These are phyloP conservation scores for Pelodiscus sinensis DNA, from an alignment of 2,113 vertebrate species.

Conservation along the genomic window DNA sequence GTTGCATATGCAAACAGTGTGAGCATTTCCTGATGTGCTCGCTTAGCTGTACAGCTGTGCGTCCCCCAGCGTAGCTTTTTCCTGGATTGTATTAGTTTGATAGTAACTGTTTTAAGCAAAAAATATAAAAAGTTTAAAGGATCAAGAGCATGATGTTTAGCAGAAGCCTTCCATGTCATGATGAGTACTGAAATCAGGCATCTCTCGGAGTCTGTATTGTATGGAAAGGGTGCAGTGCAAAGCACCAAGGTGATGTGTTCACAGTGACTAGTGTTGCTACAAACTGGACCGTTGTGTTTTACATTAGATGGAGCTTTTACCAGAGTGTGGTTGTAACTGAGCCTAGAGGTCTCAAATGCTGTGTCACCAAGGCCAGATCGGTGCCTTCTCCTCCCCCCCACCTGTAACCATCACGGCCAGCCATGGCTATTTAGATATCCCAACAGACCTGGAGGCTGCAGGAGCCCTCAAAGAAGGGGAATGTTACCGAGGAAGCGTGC, in stretches of 20 bases:
- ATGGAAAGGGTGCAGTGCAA: not conserved
- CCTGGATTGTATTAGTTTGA: not conserved
- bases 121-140: not conserved
- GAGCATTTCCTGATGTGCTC: not conserved
- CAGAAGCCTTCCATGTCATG: not conserved
- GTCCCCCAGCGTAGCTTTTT: not conserved
- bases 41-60: not conserved
- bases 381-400: not conserved
- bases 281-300: not conserved
- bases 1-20: not conserved
- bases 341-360: not conserved
- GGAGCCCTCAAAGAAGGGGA: not conserved
- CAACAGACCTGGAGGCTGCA: not conserved
- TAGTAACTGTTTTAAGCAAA: not conserved
- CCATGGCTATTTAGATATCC: not conserved
- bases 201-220: not conserved
- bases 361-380: not conserved
- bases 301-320: not conserved
- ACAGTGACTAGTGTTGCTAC: not conserved
- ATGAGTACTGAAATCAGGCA: not conserved
- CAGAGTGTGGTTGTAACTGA: not conserved
- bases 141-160: not conserved
- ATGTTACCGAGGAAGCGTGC: not conserved
- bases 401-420: not conserved
- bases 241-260: not conserved